A percentile compares a stretch with the other conserved stretches of the same genome.
These are phyloP conservation scores for Enteromius trimaculatus DNA, from an alignment of 2,797 vertebrate genomes.

Conservation along the genomic window DNA sequence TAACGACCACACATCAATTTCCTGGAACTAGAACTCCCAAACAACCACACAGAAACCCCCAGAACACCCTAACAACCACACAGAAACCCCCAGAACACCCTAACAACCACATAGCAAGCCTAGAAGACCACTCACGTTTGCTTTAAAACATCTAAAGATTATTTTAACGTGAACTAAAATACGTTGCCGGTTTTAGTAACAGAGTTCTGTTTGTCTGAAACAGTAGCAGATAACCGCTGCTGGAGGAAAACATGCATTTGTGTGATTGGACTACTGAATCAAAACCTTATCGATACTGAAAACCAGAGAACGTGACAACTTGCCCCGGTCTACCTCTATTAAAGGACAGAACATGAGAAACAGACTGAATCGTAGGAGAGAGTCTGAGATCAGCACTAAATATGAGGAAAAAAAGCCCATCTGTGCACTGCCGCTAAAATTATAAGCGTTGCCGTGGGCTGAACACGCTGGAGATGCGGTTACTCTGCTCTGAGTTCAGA, in stretches of 20 bases:
- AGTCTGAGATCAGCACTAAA: constrained; percentile 37
- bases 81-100: too few relatives aligned
- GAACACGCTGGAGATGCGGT: background rate
- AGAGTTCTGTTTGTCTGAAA: background rate
- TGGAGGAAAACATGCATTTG: background rate
- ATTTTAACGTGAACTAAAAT: background rate
- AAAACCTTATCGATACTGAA: background rate
- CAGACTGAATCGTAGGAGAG: background rate
- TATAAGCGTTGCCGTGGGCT: constrained; percentile 30
- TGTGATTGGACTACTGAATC: background rate
- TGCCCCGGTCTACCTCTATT: background rate
- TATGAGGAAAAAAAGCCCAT: constrained; percentile 72
- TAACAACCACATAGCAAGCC: too few relatives aligned
- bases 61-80: too few relatives aligned
- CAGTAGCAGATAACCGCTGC: background rate
- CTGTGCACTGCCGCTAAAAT: constrained; percentile 66
- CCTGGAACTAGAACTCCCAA: too few relatives aligned
- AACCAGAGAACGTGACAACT: background rate
- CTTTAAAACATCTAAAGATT: background rate
- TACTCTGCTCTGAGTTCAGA: background rate
- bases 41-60: too few relatives aligned
- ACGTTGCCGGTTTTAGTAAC: background rate
- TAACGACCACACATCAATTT: too few relatives aligned
- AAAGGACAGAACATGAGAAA: background rate
- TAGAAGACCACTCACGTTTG: background rate